These are phyloP conservation scores for Stratiomys singularior DNA, from an alignment of 2,888 invertebrate species.

Conservation along the genomic window DNA sequence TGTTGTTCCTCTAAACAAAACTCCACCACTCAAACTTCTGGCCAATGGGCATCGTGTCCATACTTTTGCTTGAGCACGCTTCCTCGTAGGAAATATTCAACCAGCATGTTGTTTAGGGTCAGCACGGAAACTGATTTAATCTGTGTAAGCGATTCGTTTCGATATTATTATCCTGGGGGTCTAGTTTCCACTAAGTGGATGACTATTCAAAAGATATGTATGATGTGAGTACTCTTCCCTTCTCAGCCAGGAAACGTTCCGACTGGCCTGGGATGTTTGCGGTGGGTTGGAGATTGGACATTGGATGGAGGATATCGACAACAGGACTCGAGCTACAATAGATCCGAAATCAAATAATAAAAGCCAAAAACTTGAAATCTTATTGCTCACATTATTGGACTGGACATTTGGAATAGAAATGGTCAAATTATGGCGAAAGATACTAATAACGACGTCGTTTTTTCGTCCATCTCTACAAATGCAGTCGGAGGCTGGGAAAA, in stretches of 20 bases:
- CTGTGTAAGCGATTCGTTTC: constrained; percentile 49
- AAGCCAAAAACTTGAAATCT: constrained; percentile 51
- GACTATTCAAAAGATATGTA: constrained; percentile 37
- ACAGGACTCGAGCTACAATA: background rate
- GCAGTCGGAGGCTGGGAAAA: background rate
- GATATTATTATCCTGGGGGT: constrained; percentile 42
- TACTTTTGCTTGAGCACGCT: constrained; percentile 19
- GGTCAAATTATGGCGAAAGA: constrained; percentile 57
- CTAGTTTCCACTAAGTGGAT: constrained; percentile 47
- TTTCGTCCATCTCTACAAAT: background rate
- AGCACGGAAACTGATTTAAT: constrained; percentile 51
- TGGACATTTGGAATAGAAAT: constrained; percentile 58
- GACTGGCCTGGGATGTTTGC: background rate
- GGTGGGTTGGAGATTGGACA: background rate
- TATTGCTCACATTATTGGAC: constrained; percentile 57
- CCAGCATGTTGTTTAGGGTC: constrained; percentile 47
- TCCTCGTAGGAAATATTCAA: background rate
- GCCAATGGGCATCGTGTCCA: constrained; percentile 28
- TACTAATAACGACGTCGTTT: constrained; percentile 49
- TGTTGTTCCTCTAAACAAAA: background rate
- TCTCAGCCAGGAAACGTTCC: background rate
- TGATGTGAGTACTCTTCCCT: background rate
- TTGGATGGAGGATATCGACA: constrained; percentile 12
- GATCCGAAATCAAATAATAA: constrained; percentile 45
- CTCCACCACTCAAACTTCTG: constrained; percentile 3